A percentile compares a stretch with the other conserved stretches of the same genome.
These are phyloP conservation scores for Apostichopus parvimensis DNA, from an alignment of 35 echinoderm and acorn worm genomes.

Conservation along the genomic window DNA sequence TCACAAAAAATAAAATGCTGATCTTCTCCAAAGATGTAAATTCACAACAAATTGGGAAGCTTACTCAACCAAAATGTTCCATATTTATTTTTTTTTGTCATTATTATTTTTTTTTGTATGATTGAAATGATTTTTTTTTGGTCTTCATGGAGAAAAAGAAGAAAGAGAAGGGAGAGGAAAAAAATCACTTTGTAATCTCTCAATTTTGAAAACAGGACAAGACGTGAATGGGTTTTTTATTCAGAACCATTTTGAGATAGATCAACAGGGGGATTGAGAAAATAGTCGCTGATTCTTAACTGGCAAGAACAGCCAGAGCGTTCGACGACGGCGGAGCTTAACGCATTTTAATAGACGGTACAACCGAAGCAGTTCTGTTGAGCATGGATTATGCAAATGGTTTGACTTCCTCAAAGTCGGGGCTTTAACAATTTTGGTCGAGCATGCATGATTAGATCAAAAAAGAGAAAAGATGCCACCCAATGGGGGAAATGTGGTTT, in stretches of 20 bases:
- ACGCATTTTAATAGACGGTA: background rate
- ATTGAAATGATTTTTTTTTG: background rate
- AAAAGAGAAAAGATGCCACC: background rate
- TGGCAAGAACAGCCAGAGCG: background rate
- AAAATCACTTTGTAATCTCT: background rate
- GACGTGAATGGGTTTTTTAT: background rate
- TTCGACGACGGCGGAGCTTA: background rate
- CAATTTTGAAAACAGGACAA: background rate
- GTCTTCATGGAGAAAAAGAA: background rate
- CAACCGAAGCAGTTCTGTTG: background rate
- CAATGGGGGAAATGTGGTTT: background rate
- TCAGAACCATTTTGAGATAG: background rate
- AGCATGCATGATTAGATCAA: slow-evolving; percentile 7
- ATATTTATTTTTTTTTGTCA: background rate
- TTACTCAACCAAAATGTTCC: slow-evolving; percentile 1
- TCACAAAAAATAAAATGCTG: slow-evolving; percentile 6
- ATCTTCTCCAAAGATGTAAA: slow-evolving; percentile 7
- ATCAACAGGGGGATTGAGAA: slow-evolving; percentile 5
- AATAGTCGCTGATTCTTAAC: background rate
- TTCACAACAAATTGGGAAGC: background rate
- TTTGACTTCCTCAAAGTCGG: background rate
- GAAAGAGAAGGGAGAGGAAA: background rate
- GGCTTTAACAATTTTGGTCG: slow-evolving; percentile 2
- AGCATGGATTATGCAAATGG: slow-evolving; percentile 13
- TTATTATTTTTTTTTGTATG: background rate